Conservation (phyloP, 1,140 invertebrate genomes). For the Drosophila sproati region DNA sequence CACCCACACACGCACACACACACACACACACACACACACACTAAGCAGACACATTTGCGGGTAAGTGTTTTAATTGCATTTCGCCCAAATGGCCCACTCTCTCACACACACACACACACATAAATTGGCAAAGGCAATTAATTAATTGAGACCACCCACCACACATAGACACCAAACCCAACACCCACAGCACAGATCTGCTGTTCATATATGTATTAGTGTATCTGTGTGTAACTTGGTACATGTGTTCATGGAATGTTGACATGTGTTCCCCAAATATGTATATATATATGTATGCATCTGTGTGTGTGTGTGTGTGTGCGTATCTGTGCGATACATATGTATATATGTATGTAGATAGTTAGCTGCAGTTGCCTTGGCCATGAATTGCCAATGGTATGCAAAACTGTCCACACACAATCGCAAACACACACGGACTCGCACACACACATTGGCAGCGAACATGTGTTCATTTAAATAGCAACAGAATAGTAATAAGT, state of each 20-base stretch:
- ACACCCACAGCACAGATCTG: constrained; percentile 43
- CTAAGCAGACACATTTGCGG: constrained; percentile 61
- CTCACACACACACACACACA: constrained; percentile 17
- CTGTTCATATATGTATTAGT: constrained; percentile 21
- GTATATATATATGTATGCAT: constrained; percentile 51
- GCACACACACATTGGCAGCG: constrained; percentile 12
- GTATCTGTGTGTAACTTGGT: constrained; percentile 55
- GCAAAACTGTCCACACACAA: constrained; percentile 44
- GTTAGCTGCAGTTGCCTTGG: constrained; percentile 35
- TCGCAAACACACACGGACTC: too few species aligned
- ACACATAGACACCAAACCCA: not conserved
- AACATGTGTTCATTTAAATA: constrained; percentile 62
- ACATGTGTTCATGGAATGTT: constrained; percentile 82
- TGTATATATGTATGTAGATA: constrained; percentile 4
- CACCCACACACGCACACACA: constrained; percentile 32
- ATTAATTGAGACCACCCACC: constrained; percentile 74
- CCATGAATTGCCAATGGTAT: constrained; percentile 50
- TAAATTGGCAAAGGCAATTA: constrained; percentile 67
- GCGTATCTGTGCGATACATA: constrained; percentile 29
- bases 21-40: constrained; percentile 26
- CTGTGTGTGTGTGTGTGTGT: constrained; percentile 8
- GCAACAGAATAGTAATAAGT: constrained; percentile 30
- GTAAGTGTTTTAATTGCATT: constrained; percentile 80
- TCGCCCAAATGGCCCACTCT: constrained; percentile 62
- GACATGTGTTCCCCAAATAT: constrained; percentile 81